Evolutionary conservation across 2,113 vertebrate genomes (phyloP).

Genomic region (Xiphophorus couchianus): DNA sequence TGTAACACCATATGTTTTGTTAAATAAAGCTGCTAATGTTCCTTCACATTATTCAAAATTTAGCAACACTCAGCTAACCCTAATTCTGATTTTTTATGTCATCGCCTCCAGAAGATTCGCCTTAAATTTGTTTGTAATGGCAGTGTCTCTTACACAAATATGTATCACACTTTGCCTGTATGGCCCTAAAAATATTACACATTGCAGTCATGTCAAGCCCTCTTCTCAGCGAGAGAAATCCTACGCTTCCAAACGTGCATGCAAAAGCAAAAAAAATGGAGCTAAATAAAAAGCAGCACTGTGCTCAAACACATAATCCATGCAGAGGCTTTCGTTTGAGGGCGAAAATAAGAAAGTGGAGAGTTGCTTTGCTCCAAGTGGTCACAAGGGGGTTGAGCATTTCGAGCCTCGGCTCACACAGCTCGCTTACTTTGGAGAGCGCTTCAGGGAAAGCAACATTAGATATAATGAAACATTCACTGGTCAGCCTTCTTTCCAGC

Average conservation of each 20-base stretch:
- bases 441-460: constrained; percentile 91
- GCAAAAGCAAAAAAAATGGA: constrained; percentile 73
- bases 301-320: constrained; percentile 95
- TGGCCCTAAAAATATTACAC: constrained; percentile 89
- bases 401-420: constrained; percentile 88
- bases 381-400: constrained; percentile 96
- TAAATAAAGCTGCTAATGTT: constrained; percentile 34
- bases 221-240: constrained; percentile 86
- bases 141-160: constrained; percentile 65
- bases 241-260: constrained; percentile 84
- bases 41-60: neutral
- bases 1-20: constrained; percentile 27
- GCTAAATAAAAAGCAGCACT: constrained; percentile 95
- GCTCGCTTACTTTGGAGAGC: constrained; percentile 97
- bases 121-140: constrained; percentile 59
- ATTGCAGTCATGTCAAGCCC: constrained; percentile 85
- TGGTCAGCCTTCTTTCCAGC: constrained; percentile 83
- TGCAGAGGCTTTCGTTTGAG: constrained; percentile 90
- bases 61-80: too few species aligned
- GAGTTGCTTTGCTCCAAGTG: constrained; percentile 94
- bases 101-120: constrained; percentile 45
- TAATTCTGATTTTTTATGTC: neutral
- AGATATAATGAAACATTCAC: constrained; percentile 97
- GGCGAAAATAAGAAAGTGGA: constrained; percentile 89
- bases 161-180: constrained; percentile 83